Conservation (phyloP, 2,113 vertebrate species). For the Aphelocoma coerulescens region DNA sequence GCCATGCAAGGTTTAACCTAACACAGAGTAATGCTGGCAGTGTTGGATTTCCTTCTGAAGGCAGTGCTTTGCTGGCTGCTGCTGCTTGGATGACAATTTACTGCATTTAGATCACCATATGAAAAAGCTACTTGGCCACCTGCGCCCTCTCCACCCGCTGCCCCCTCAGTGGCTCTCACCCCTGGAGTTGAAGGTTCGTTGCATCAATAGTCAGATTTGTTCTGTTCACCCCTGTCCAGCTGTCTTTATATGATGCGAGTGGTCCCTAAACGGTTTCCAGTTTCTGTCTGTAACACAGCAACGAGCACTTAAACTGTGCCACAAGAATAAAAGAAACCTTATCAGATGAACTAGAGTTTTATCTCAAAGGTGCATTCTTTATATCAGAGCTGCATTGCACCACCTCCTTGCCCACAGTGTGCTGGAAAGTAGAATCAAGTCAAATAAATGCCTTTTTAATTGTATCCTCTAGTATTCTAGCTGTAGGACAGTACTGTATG, state of each 20-base stretch:
- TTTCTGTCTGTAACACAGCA: slow-evolving; percentile 59
- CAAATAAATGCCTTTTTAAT: slow-evolving; percentile 78
- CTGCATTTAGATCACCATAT: slow-evolving; percentile 49
- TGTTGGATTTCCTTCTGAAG: not conserved
- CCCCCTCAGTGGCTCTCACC: not conserved
- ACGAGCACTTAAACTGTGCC: slow-evolving; percentile 56
- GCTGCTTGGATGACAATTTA: slow-evolving; percentile 46
- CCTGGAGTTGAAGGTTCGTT: slow-evolving; percentile 3
- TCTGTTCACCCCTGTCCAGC: slow-evolving; percentile 44
- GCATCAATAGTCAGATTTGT: slow-evolving; percentile 33
- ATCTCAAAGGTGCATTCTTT: slow-evolving; percentile 52
- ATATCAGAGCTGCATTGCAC: slow-evolving; percentile 53
- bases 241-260: slow-evolving; percentile 30
- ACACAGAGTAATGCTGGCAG: not conserved
- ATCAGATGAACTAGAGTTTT: not conserved
- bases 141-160: not conserved
- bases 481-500: slow-evolving; percentile 77
- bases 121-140: slow-evolving; percentile 37
- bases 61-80: slow-evolving; percentile 57
- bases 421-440: slow-evolving; percentile 77
- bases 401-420: slow-evolving; percentile 67
- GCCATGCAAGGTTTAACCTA: not conserved
- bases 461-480: slow-evolving; percentile 77
- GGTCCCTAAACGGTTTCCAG: slow-evolving; percentile 67
- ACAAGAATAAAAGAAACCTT: slow-evolving; percentile 27